Evolutionary conservation across 2,888 invertebrate genomes (phyloP), one percentile per base, ranked within the genome.

Genomic region (Brenthis ino): DNA sequence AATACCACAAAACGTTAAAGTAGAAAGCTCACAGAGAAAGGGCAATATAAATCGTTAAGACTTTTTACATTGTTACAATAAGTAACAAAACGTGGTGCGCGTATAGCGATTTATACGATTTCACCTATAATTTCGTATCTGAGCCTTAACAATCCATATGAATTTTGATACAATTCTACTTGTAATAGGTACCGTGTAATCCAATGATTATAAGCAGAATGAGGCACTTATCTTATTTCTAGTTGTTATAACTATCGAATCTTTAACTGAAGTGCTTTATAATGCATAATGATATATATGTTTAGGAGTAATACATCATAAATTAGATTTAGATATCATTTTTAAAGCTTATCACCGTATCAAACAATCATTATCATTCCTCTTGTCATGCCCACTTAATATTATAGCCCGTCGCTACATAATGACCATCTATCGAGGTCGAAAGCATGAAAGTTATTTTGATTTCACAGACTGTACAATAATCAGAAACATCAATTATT

Each of bases 1-100:
- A 71, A 75, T 76, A 77, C 76, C 73, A 72, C 75, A 79, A 78
- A 81, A 79, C 72, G 77, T 75, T 80, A 81, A 81, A 84, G 80
- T 83, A 85, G 84, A 86, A 88, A 86, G 85, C 79, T 78, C 73
- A 78, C 72, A 82, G 84, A 85, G 85, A 87, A 86, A 85, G 86
- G 86, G 85, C 82, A 73, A 74, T 72, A 76, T 77, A 72, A 76
- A 79, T 77, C 75, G 74, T 75, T 78, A 74, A 73, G 77, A 78
- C 77, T 81, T 83, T 85, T 82, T 82, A 80, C 79, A 81, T 82
- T 79, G 82, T 80, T 80, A 82, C 82, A 83, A 82, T 85, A 82
- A 82, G 78, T 82, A 82, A 83, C 80, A 82, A 80, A 83, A 84
- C 80, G 81, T 82, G 79, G 77, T 75, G 65, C 73, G 73, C 77